These are phyloP conservation scores for Grantiella picta DNA, from an alignment of 2,113 vertebrate genomes.

Conservation along the genomic window DNA sequence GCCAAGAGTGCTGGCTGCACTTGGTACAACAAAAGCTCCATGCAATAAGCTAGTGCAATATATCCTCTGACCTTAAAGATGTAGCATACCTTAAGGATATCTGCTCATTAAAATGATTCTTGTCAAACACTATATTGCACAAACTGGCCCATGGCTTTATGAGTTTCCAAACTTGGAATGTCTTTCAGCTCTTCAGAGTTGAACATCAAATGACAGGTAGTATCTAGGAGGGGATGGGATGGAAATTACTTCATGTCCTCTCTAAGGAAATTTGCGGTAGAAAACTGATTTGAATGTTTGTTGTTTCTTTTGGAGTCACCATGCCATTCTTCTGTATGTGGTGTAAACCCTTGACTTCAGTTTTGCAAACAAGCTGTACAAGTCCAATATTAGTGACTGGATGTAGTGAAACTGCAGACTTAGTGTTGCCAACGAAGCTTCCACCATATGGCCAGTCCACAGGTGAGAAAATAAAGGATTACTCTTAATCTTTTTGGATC, in stretches of 20 bases:
- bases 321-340: neutral
- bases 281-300: neutral
- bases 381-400: neutral
- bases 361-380: neutral
- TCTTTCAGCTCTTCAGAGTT: neutral
- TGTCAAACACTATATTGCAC: neutral
- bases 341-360: neutral
- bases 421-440: neutral
- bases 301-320: neutral
- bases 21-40: neutral
- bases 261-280: neutral
- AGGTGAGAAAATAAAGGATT: neutral
- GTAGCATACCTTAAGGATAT: slow-evolving; percentile 14
- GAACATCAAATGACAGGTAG: neutral
- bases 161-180: neutral
- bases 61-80: neutral
- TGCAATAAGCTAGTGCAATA: neutral
- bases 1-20: neutral
- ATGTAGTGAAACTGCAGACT: neutral
- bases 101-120: slow-evolving; percentile 45
- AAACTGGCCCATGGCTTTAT: neutral
- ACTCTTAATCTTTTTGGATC: neutral
- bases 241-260: neutral
- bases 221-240: neutral
- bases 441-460: neutral